Conservation (phyloP, 2,113 vertebrate species). For the Eulemur rufifrons region DNA sequence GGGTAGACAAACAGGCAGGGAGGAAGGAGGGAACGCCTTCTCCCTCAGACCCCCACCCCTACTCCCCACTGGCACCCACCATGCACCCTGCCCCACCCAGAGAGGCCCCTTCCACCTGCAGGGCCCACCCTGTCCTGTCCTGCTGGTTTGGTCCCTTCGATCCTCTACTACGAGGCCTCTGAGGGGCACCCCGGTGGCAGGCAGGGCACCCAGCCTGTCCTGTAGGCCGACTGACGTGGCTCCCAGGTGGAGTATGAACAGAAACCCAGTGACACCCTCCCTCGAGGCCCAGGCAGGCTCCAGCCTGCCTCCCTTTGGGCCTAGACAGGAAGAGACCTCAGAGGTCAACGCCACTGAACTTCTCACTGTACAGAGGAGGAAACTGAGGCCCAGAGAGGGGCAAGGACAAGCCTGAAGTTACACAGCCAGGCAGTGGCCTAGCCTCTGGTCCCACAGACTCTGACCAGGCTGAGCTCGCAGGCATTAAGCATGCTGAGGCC, state of each 20-base stretch:
- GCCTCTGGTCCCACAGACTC: background rate
- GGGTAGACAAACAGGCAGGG: background rate
- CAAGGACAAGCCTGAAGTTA: background rate
- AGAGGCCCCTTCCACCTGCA: background rate
- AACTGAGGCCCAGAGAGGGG: background rate
- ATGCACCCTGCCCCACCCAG: background rate
- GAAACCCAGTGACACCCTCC: conserved; percentile 1
- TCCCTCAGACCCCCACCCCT: no score
- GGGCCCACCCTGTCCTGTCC: background rate
- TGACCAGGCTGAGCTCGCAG: background rate
- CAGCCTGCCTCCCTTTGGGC: background rate
- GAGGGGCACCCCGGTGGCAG: background rate
- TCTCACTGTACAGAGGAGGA: background rate
- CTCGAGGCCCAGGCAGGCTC: background rate
- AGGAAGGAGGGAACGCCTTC: fast-evolving
- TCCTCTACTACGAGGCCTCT: background rate
- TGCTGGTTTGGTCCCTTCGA: background rate
- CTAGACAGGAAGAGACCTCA: background rate
- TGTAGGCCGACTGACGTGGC: background rate
- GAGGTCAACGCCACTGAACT: background rate
- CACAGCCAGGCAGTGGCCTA: background rate
- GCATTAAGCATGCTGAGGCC: background rate
- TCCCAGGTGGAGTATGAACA: background rate
- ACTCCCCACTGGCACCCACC: background rate
- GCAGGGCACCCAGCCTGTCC: background rate